Evolutionary conservation across 2,113 vertebrate genomes (phyloP), one percentile per base, ranked within the genome.

Genomic region (Gymnogyps californianus): DNA sequence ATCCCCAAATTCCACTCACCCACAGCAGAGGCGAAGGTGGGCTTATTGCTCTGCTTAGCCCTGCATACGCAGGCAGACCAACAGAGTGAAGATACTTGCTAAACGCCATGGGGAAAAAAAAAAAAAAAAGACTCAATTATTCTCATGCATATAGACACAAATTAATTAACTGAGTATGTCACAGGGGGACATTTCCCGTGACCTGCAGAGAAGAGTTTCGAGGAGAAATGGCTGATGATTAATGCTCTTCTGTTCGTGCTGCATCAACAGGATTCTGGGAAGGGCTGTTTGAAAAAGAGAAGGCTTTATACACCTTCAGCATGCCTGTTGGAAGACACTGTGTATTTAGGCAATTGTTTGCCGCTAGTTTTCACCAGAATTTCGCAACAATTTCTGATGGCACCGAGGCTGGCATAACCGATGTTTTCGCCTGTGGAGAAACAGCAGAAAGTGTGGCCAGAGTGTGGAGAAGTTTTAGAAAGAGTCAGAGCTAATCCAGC

Each of bases 121-220:
- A 32, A 38, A 42, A 57, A 54, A 65, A 2, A 32, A 61, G 87
- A 75, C 87, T 95, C 91, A 94, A 93, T 95, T 94, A 95, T 71
- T 72, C 89, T 95, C 7, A 6, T 85, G 95, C 90, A 91, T 64
- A 83, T 59, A 91, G 93, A 83, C 93, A 95, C 66, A 72, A 97
- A 96, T 96, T 97, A 96, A 97, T 97, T 96, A 97, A 94, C 74
- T 74, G 62, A 87, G 57, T n/a, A 5, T 62, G 91, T 86, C 54
- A 3, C 81, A 32, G 55, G 82, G 80, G 87, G 84, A 85, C 70
- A 13, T 62, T 90, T 93, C 96, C 96, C 95, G 69, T 88, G 91
- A 93, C 92, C 92, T 32, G 4, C 65, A 80, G 82, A 87, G 87
- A 91, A 28, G 84, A 85, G 70, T 87, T 96, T 93, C 3, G 0